Conservation (phyloP, 2,797 vertebrate genomes). For the Lophius americanus region DNA sequence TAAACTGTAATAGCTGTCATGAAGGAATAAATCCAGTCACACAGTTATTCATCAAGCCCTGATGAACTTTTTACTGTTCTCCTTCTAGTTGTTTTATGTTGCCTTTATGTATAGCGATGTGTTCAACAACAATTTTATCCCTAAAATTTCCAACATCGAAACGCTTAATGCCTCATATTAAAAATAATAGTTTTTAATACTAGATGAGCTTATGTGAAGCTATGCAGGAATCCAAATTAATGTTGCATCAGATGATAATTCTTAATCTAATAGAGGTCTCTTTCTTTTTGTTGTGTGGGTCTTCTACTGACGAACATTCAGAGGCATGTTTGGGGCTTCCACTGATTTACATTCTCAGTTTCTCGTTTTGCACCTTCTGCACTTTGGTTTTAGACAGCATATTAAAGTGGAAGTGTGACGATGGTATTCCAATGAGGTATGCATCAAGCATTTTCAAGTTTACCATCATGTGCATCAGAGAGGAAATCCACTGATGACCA, state of each 20-base stretch:
- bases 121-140: constrained; percentile 5
- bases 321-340: too few species aligned
- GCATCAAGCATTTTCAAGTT: neutral
- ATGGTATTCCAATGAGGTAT: neutral
- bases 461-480: neutral
- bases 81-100: too few species aligned
- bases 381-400: neutral
- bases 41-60: too few species aligned
- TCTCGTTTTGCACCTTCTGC: too few species aligned
- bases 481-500: neutral
- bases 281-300: too few species aligned
- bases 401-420: neutral
- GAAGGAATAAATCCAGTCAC: neutral
- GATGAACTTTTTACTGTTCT: too few species aligned
- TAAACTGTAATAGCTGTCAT: neutral
- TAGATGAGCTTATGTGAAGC: constrained; percentile 58
- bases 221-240: constrained; percentile 59
- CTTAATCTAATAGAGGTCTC: constrained; percentile 40
- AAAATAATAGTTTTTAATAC: constrained; percentile 14
- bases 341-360: too few species aligned
- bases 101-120: neutral
- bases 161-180: constrained; percentile 20
- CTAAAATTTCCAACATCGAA: constrained; percentile 9
- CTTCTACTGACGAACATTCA: too few species aligned
- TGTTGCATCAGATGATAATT: constrained; percentile 60